Base-by-base conservation (phyloP, 1,140 invertebrate species). In the Tetranychus cinnabarinus region DNA sequence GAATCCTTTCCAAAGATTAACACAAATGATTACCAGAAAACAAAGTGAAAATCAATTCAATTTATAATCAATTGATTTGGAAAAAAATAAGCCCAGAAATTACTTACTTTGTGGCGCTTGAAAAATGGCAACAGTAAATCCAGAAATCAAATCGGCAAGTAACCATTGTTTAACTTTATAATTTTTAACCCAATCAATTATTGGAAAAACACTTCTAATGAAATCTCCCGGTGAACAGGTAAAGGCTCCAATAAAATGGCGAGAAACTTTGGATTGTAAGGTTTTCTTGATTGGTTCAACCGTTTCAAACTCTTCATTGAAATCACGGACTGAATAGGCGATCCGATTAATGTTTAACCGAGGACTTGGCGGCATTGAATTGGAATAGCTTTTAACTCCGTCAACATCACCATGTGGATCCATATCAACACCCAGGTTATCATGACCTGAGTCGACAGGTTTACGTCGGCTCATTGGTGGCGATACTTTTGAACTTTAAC, bases 41-140 rank as follows among this genome's bases (percentile, higher is more conserved):
- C 23, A 23, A 23, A 23, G 23, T 23, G 23, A 23, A 23, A 23
- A 23, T 23, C 23, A 23, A 23, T 23, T 23, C 23, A 23, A 23
- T 23, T 23, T 23, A 23, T 23, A 23, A 23, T 23, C 23, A 23
- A 23, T 23, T 23, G 23, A 23, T 23, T 23, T 23, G 23, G 23
- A 23, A 23, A 23, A 23, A 23, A 23, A 23, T 23, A 23, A 23
- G 23, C 23, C 23, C 23, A 23, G 23, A 23, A 23, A 23, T 23
- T 31, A 23, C 50, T 52, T 1, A 52, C 62, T 86, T 77, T 91
- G 88, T 1, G 88, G 87, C 70, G 92, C 88, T 68, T 91, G 86
- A 83, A 93, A 86, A 61, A 91, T 81, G 23, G 85, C 86, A 8
- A 88, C 84, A 3, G 88, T 91, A 52, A 86, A 74, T 4, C 88